A percentile compares a stretch with the other conserved stretches of the same genome.
phyloP scores from a whole-genome alignment of 2,797 vertebrate genomes.

The Clarias laeviceps region DNA sequence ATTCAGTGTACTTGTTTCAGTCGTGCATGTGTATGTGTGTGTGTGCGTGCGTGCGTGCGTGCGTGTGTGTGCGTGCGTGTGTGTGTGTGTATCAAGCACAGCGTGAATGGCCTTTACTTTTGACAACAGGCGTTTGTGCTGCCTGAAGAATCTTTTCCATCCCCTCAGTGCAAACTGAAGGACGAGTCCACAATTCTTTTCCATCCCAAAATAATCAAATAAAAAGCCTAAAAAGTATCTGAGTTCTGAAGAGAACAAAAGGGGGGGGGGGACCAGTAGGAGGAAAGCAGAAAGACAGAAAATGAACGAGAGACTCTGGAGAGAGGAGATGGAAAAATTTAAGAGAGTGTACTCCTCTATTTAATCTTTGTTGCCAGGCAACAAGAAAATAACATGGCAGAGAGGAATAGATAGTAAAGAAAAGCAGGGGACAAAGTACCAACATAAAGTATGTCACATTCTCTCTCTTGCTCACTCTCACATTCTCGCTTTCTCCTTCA shows the following conservation, averaged over 20 bases:
- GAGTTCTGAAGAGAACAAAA: background rate
- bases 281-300: background rate
- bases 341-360: constrained; percentile 77
- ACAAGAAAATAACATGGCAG: constrained; percentile 72
- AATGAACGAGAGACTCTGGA: constrained; percentile 62
- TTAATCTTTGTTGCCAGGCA: constrained; percentile 77
- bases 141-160: constrained; percentile 80
- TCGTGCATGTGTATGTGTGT: constrained; percentile 20
- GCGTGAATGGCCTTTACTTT: constrained; percentile 71
- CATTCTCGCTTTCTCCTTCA: background rate
- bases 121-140: constrained; percentile 74
- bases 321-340: constrained; percentile 77
- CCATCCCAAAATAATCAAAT: constrained; percentile 51
- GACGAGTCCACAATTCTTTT: constrained; percentile 26
- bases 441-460: constrained; percentile 46
- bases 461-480: no score
- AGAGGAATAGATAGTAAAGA: constrained; percentile 63
- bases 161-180: constrained; percentile 71
- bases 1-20: constrained; percentile 36
- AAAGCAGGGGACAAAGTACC: constrained; percentile 59
- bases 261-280: background rate
- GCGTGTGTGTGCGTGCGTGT: constrained; percentile 39
- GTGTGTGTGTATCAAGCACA: constrained; percentile 66
- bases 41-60: constrained; percentile 27
- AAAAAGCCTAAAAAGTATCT: constrained; percentile 60